Base-by-base conservation (phyloP, 64 coral and sea anemone species). In the Astreopora myriophthalma region DNA sequence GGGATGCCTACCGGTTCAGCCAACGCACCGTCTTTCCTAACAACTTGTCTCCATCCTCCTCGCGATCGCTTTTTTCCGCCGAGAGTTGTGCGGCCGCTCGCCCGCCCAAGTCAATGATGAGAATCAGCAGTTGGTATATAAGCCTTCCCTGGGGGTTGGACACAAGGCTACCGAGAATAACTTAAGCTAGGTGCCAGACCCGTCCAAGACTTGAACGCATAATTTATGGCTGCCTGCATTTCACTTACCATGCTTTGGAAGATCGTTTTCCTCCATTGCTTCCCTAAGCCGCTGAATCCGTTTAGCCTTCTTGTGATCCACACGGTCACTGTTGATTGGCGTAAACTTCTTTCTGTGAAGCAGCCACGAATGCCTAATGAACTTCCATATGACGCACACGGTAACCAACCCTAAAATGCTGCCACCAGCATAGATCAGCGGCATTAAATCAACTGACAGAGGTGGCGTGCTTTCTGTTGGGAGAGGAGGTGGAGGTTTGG, bases 271-370 rank as follows among this genome's bases (percentile, higher is more conserved):
- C 23, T 77, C 73, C 88, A 82, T 91, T 1, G 66, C 90, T 24
- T 92, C 80, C 57, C 25, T 49, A 6, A 92, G 36, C 34, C 40
- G 35, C 68, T 65, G 55, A 11, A 63, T 52, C 22, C 61, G 79
- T 33, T 37, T 55, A 25, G 20, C 51, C 38, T 75, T 92, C 23
- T 39, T 61, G 1, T 55, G 33, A 69, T 92, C 73, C 33, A 92
- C 35, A 2, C 90, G 90, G 67, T 96, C 51, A 36, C 95, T 96
- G 36, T 96, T 96, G 20, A 96, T 96, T 33, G 88, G 69, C 11
- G 95, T 96, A 35, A 94, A 96, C 17, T 94, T 96, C 48, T 93
- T 96, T 73, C 73, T 96, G 24, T 39, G 52, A 39, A 96, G 73
- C 1, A 93, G 71, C 36, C 86, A 87, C 12, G 91, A 78, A 44